Percentiles rank a stretch among this genome's conserved stretches.
Conservation (phyloP, 2,888 invertebrate species). For the Tuberolachnus salignus region DNA sequence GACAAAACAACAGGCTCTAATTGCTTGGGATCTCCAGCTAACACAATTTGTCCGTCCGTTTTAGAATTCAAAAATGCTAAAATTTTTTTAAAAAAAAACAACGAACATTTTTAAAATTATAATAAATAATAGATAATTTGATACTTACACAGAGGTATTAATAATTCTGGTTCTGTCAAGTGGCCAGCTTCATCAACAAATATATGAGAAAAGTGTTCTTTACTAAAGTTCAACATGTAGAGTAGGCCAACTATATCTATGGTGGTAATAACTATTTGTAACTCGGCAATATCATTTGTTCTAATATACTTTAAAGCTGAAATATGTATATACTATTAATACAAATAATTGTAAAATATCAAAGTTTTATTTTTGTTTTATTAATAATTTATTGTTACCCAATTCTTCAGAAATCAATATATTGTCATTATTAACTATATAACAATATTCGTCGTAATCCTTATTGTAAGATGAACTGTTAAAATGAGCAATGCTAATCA, state of each 20-base stretch:
- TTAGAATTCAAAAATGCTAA: slow-evolving; percentile 60
- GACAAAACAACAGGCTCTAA: slow-evolving; percentile 83
- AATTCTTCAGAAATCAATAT: too few species aligned
- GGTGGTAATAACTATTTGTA: slow-evolving; percentile 85
- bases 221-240: slow-evolving; percentile 62
- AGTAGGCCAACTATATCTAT: slow-evolving; percentile 77
- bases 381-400: too few species aligned
- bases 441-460: slow-evolving; percentile 69
- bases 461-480: slow-evolving; percentile 72
- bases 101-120: background rate
- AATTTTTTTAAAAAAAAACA: slow-evolving; percentile 33
- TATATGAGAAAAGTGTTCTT: slow-evolving; percentile 87
- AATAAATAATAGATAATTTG: background rate
- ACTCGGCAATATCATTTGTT: slow-evolving; percentile 69
- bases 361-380: too few species aligned
- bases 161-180: slow-evolving; percentile 86
- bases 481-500: slow-evolving; percentile 70
- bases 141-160: slow-evolving; percentile 75
- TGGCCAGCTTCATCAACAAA: slow-evolving; percentile 94
- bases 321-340: slow-evolving; percentile 3
- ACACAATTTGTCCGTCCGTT: slow-evolving; percentile 63
- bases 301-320: slow-evolving; percentile 57
- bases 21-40: slow-evolving; percentile 85
- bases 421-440: too few species aligned
- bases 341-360: background rate